Base-by-base conservation (phyloP, 1,140 invertebrate species). In the Diorhabda carinulata region DNA sequence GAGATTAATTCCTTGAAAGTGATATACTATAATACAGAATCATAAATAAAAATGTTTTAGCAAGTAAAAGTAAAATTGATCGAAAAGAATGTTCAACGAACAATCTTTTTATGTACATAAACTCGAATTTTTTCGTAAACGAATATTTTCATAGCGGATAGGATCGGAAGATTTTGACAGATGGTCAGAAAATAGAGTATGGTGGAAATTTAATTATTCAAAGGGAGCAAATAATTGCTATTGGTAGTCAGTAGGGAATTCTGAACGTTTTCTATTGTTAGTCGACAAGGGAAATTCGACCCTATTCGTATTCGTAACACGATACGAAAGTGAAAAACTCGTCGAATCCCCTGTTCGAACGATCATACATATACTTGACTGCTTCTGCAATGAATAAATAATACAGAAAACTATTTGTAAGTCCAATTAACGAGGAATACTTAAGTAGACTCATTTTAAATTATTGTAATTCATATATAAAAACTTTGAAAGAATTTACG, bases 151-250 rank as follows among this genome's bases (percentile, higher is more conserved):
- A 70, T 72, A 75, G 67, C 62, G 62, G n/a, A 41, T 52, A 60
- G 45, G 64, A 64, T 64, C 63, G 4, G 67, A 71, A 76, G 69
- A 76, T 76, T 74, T 72, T 72, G 76, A 78, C 78, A 79, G 78
- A 79, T 79, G 78, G 77, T 69, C 76, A 73, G 71, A 76, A 78
- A 79, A 78, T 76, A 74, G 76, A 75, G 72, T 66, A 71, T 76
- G 71, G 73, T 74, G 71, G 76, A 80, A 78, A 80, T 79, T 80
- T 74, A 80, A 78, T 80, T 79, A 80, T 80, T 80, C 77, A 78
- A 78, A 79, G 78, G 78, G 78, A 79, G 74, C 75, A 78, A 79
- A 80, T 80, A 80, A 80, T 78, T 80, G 76, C 77, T 75, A 73
- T 76, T 73, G 76, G 77, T 73, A 75, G 61, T 70, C 67, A 70